Conservation (phyloP, 2,888 invertebrate genomes). For the Melanotus villosus region DNA sequence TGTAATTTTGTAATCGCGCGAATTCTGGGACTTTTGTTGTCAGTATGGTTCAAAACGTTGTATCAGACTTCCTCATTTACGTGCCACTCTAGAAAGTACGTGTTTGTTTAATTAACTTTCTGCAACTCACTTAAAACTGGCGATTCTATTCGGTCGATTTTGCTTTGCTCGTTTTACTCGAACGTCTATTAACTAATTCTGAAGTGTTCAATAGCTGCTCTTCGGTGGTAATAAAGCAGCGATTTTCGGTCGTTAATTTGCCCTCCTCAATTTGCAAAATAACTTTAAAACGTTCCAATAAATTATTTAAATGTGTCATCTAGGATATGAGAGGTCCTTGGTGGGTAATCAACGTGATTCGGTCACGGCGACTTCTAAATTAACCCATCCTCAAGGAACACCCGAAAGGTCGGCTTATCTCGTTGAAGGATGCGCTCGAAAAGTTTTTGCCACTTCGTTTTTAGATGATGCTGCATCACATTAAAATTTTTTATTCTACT, state of each 20-base stretch:
- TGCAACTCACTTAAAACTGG: not conserved
- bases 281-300: constrained; percentile 25
- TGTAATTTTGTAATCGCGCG: not conserved
- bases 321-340: constrained; percentile 20
- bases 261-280: constrained; percentile 27
- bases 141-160: not conserved
- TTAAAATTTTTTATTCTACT: no score
- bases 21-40: not conserved
- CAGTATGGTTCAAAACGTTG: no score
- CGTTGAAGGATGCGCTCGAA: not conserved
- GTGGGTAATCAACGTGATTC: constrained; percentile 20
- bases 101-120: not conserved
- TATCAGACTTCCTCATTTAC: no score
- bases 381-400: not conserved
- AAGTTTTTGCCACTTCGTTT: not conserved
- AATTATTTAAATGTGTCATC: constrained; percentile 31
- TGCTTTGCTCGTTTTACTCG: not conserved
- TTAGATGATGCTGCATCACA: no score
- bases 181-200: not conserved
- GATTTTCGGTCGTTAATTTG: constrained; percentile 16
- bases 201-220: not conserved
- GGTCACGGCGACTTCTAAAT: constrained; percentile 17
- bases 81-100: no score
- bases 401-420: constrained; percentile 8
- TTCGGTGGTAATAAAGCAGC: not conserved